A percentile compares a stretch with the other conserved stretches of the same genome.
Evolutionary conservation across 2,888 invertebrate genomes (phyloP).

Genomic region (Geotrupes spiniger): DNA sequence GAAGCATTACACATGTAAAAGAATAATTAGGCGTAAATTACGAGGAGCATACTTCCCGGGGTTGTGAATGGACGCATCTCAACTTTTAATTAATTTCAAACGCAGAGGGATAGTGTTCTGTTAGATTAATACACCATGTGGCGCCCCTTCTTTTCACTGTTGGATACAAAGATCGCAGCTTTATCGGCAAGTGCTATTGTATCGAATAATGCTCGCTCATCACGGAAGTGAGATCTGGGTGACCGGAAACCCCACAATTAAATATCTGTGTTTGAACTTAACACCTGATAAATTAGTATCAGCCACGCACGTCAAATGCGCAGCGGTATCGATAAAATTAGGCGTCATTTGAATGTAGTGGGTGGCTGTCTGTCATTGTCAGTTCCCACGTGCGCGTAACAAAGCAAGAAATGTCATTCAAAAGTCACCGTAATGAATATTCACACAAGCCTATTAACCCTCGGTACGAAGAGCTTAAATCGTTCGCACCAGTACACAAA

Average conservation of each 20-base stretch:
- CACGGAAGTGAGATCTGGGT: constrained; percentile 39
- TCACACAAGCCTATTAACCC: constrained; percentile 34
- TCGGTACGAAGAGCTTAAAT: constrained; percentile 6
- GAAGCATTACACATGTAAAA: constrained; percentile 10
- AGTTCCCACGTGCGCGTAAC: constrained; percentile 30
- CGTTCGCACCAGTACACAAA: constrained; percentile 9
- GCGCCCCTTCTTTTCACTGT: constrained; percentile 36
- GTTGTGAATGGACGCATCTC: constrained; percentile 30
- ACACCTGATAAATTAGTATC: constrained; percentile 46
- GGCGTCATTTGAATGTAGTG: constrained; percentile 32
- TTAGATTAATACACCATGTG: constrained; percentile 46
- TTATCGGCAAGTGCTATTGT: constrained; percentile 46
- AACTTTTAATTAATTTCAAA: constrained; percentile 45
- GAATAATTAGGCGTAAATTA: constrained; percentile 22
- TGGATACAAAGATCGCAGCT: constrained; percentile 38
- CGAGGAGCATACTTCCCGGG: constrained; percentile 20
- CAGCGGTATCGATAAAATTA: constrained; percentile 34
- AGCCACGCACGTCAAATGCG: constrained; percentile 32
- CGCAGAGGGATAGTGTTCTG: constrained; percentile 40
- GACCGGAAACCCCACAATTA: constrained; percentile 44
- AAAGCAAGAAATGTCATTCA: constrained; percentile 26
- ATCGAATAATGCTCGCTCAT: constrained; percentile 43
- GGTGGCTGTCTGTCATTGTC: constrained; percentile 26
- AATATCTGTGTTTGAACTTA: constrained; percentile 41
- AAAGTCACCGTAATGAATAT: constrained; percentile 32